Conservation (phyloP, 2,888 invertebrate species). For the Sipha maydis region DNA sequence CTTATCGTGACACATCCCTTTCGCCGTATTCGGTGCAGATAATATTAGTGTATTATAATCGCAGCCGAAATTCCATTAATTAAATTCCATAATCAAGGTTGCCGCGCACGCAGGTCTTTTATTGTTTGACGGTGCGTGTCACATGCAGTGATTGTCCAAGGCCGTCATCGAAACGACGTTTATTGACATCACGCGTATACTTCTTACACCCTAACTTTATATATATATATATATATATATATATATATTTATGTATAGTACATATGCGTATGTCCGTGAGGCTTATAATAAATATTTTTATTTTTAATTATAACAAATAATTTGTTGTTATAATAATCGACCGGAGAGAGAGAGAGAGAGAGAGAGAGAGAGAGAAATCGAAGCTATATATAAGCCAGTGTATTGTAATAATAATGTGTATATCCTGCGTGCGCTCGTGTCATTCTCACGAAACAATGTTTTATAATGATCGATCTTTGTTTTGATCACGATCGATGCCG, state of each 20-base stretch:
- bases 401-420: conserved; percentile 22
- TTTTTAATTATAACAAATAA: conserved; percentile 22
- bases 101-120: not conserved
- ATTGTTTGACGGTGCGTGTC: conserved; percentile 37
- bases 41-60: not conserved
- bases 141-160: conserved; percentile 41
- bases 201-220: not conserved
- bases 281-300: not conserved
- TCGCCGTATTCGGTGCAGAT: not conserved
- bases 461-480: conserved; percentile 60
- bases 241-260: too few relatives aligned
- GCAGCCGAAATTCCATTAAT: conserved; percentile 47
- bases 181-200: not conserved
- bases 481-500: conserved; percentile 61
- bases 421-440: conserved; percentile 33
- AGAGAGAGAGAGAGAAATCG: conserved; percentile 28
- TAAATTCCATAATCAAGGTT: conserved; percentile 47
- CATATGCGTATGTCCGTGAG: not conserved
- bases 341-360: not conserved
- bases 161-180: conserved; percentile 28
- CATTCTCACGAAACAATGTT: conserved; percentile 53
- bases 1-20: conserved; percentile 35
- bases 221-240: not conserved
- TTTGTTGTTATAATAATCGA: not conserved
- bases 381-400: conserved; percentile 17